Conservation (phyloP, 2,113 vertebrate genomes). For the Vombatus ursinus region DNA sequence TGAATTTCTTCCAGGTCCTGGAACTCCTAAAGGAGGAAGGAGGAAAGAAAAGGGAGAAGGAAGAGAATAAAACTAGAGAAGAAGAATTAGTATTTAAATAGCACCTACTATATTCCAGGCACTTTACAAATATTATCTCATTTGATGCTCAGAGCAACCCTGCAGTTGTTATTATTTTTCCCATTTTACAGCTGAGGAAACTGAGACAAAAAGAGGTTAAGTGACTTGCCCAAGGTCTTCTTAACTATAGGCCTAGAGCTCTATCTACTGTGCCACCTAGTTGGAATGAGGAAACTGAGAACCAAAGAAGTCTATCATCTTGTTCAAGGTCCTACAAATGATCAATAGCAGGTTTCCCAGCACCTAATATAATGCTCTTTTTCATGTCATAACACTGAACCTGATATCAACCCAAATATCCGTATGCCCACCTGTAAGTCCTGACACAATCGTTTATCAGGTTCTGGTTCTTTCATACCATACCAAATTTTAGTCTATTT, state of each 20-base stretch:
- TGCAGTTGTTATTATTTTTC: neutral
- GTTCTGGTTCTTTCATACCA: slow-evolving; percentile 3
- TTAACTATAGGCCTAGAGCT: neutral
- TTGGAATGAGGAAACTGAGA: neutral
- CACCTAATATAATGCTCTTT: neutral
- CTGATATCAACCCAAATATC: neutral
- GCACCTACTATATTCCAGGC: neutral
- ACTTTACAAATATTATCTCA: neutral
- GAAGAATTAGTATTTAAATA: neutral
- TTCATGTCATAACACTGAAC: neutral
- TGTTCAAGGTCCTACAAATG: neutral
- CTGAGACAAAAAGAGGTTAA: neutral
- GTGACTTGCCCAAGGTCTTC: neutral
- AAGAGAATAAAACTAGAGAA: neutral
- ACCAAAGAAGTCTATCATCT: neutral
- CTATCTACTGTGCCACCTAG: neutral
- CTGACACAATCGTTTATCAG: neutral
- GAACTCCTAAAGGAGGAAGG: neutral
- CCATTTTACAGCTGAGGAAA: neutral
- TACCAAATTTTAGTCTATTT: neutral
- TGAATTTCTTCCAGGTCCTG: neutral
- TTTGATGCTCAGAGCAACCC: neutral
- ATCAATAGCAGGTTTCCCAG: neutral
- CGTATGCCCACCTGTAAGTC: neutral
- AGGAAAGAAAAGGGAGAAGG: neutral